Percentiles rank a stretch among this genome's conserved stretches.
Conservation (phyloP, 2,888 invertebrate genomes). For the Leuctra nigra region DNA sequence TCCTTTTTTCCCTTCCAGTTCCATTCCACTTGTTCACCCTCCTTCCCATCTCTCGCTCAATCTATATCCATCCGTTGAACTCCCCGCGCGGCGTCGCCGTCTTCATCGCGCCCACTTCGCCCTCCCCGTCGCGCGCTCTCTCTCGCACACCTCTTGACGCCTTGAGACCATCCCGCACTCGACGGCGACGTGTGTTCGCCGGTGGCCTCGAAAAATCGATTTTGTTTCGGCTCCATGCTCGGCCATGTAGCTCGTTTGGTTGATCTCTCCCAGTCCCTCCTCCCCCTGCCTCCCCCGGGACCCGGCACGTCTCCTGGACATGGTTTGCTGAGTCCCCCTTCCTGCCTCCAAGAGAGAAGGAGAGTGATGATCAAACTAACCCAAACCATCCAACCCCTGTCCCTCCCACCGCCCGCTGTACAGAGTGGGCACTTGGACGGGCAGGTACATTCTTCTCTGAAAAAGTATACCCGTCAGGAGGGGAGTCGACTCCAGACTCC, state of each 20-base stretch:
- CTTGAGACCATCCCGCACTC: constrained; percentile 4
- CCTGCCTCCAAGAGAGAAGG: constrained; percentile 13
- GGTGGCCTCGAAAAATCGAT: constrained; percentile 26
- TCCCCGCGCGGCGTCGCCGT: too few relatives aligned
- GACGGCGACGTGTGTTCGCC: constrained; percentile 16
- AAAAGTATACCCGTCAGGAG: too few relatives aligned
- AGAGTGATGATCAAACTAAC: constrained; percentile 20
- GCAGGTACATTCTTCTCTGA: constrained; percentile 20
- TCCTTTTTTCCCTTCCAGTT: constrained; percentile 7
- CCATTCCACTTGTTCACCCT: constrained; percentile 6
- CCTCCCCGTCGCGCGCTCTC: constrained; percentile 7
- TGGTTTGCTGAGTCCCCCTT: constrained; percentile 23
- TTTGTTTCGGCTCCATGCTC: constrained; percentile 22
- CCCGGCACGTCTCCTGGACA: constrained; percentile 17
- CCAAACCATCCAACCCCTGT: constrained; percentile 19
- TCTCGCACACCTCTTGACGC: constrained; percentile 14
- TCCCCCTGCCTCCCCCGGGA: background rate
- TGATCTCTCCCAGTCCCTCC: constrained; percentile 14
- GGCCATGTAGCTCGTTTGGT: constrained; percentile 15
- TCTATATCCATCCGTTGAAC: constrained; percentile 12
- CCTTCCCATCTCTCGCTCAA: constrained; percentile 4
- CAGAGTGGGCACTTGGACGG: too few relatives aligned
- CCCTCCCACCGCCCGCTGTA: constrained; percentile 20
- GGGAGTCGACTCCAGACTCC: too few relatives aligned
- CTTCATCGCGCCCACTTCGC: constrained; percentile 1